These are phyloP conservation scores for Collichthys lucidus DNA, from an alignment of 2,113 vertebrate genomes.

Conservation along the genomic window DNA sequence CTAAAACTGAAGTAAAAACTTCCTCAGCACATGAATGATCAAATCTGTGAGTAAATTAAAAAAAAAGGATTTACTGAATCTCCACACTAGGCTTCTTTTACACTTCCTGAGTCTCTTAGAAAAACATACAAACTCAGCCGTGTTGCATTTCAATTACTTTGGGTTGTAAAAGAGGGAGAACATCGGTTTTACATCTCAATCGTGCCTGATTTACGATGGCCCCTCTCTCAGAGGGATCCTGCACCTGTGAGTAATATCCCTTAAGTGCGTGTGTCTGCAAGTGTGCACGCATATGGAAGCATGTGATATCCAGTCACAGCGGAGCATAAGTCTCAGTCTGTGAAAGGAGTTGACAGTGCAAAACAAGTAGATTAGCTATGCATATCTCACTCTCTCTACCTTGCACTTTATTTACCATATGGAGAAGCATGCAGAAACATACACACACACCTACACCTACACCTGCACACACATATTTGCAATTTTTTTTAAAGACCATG, in stretches of 20 bases:
- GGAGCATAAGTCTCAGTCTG: constrained; percentile 28
- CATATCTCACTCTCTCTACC: constrained; percentile 21
- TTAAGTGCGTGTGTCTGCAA: constrained; percentile 40
- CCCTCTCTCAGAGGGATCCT: constrained; percentile 60
- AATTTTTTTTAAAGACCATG: not conserved
- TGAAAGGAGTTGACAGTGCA: constrained; percentile 42
- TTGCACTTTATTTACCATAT: not conserved
- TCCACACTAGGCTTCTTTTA: constrained; percentile 35
- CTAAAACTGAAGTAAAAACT: constrained; percentile 21
- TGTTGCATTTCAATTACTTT: constrained; percentile 58
- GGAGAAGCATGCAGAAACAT: not conserved
- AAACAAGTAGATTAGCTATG: constrained; percentile 46
- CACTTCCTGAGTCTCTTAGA: constrained; percentile 45
- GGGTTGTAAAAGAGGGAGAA: constrained; percentile 59
- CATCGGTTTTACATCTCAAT: constrained; percentile 78
- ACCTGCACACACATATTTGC: not conserved
- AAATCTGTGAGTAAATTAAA: constrained; percentile 15
- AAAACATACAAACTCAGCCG: constrained; percentile 57
- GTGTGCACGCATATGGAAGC: constrained; percentile 18
- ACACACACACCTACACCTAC: not conserved
- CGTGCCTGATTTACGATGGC: constrained; percentile 69
- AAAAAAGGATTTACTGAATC: constrained; percentile 33
- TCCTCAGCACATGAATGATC: constrained; percentile 24
- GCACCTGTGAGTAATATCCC: constrained; percentile 75
- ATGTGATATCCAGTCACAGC: constrained; percentile 45